A percentile compares a stretch with the other conserved stretches of the same genome.
These are phyloP conservation scores for Drosophila anomalata DNA, from an alignment of 2,888 invertebrate species.

Conservation along the genomic window DNA sequence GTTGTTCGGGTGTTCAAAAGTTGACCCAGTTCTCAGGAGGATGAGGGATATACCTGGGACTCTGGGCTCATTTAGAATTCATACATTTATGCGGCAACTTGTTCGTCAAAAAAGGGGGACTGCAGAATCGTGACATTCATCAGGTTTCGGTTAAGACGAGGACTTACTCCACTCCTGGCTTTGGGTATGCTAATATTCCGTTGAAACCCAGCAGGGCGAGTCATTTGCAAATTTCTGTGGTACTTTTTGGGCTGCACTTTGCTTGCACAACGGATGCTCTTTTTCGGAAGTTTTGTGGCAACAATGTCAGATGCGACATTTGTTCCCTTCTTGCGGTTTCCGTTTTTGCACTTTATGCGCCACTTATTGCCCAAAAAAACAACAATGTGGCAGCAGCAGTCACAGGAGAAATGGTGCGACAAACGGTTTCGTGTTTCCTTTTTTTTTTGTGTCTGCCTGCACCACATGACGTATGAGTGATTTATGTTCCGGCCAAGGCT, in stretches of 20 bases:
- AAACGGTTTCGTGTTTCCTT: slow-evolving; percentile 35
- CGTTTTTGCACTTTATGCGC: slow-evolving; percentile 57
- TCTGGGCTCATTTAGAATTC: slow-evolving; percentile 60
- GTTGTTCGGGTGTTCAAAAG: slow-evolving; percentile 7
- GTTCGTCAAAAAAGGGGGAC: slow-evolving; percentile 44
- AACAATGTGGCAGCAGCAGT: slow-evolving; percentile 32
- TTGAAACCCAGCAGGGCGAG: slow-evolving; percentile 36
- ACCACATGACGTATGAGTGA: slow-evolving; percentile 76
- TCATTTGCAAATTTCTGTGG: slow-evolving; percentile 56
- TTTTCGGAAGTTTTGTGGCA: slow-evolving; percentile 27
- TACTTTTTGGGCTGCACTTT: slow-evolving; percentile 43
- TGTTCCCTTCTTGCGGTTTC: slow-evolving; percentile 49
- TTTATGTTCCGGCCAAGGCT: slow-evolving; percentile 59
- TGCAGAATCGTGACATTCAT: slow-evolving; percentile 58
- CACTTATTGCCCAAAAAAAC: slow-evolving; percentile 55
- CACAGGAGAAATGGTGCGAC: slow-evolving; percentile 31
- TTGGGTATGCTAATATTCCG: slow-evolving; percentile 51
- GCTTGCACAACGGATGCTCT: slow-evolving; percentile 19
- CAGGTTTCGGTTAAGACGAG: slow-evolving; percentile 44
- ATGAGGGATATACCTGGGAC: slow-evolving; percentile 1
- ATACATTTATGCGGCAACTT: slow-evolving; percentile 69
- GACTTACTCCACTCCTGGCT: slow-evolving; percentile 29
- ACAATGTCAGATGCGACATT: slow-evolving; percentile 56
- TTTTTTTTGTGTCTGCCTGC: slow-evolving; percentile 25
- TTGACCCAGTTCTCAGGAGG: slow-evolving; percentile 4